Conservation (phyloP, 2,797 vertebrate species). For the Falco biarmicus region DNA sequence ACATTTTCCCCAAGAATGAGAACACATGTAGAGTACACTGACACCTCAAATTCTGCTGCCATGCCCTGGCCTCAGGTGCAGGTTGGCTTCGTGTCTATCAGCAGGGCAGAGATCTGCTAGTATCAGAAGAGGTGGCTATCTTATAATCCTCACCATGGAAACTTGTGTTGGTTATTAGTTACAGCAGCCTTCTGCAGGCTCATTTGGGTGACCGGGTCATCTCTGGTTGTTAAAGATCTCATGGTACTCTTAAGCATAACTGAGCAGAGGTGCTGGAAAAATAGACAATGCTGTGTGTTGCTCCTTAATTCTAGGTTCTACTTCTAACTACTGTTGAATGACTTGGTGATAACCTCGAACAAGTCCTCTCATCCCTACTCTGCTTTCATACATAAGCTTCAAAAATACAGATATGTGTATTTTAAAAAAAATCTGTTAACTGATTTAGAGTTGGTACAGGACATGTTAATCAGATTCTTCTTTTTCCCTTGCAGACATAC, state of each 20-base stretch:
- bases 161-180: slow-evolving; percentile 26
- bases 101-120: background rate
- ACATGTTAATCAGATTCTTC: background rate
- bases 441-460: background rate
- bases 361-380: background rate
- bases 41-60: slow-evolving; percentile 59
- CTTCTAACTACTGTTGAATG: background rate
- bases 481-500: background rate
- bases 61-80: slow-evolving; percentile 13
- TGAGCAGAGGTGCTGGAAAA: slow-evolving; percentile 6
- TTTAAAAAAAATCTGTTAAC: background rate
- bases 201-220: background rate
- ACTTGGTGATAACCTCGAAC: background rate
- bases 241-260: background rate
- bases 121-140: background rate
- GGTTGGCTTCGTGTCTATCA: background rate
- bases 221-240: background rate
- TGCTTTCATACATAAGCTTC: background rate
- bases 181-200: background rate
- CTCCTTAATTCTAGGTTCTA: background rate
- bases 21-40: slow-evolving; percentile 74
- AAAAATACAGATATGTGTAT: background rate
- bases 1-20: slow-evolving; percentile 81
- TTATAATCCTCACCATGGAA: background rate
- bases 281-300: background rate